Percentiles rank a stretch among this genome's conserved stretches.
phyloP scores from a whole-genome alignment of 2,888 invertebrate species.

The Lasioglossum leucozonium region DNA sequence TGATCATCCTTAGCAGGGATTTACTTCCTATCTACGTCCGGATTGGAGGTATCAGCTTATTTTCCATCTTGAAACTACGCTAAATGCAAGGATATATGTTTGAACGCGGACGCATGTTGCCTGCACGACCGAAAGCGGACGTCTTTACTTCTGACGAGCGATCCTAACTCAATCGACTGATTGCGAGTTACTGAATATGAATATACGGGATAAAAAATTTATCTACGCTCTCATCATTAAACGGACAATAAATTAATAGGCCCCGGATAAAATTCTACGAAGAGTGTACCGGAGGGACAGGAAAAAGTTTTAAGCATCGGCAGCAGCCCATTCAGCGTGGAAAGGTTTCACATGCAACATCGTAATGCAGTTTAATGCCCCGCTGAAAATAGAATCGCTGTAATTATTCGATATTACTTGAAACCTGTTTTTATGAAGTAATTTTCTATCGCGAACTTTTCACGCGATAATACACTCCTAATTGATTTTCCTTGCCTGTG shows the following conservation, averaged over 20 bases:
- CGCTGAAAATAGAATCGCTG: neutral
- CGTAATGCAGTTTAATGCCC: neutral
- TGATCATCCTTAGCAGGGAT: neutral
- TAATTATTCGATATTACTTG: slow-evolving; percentile 15
- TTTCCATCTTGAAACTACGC: neutral
- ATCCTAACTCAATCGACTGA: no score
- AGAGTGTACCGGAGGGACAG: neutral
- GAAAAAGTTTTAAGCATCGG: neutral
- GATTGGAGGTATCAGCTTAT: neutral
- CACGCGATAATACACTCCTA: slow-evolving; percentile 31
- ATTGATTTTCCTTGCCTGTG: slow-evolving; percentile 44
- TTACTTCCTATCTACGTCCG: neutral
- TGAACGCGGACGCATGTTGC: neutral
- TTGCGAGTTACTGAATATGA: neutral
- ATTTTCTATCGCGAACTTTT: slow-evolving; percentile 29
- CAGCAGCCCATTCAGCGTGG: neutral
- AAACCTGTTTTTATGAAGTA: slow-evolving; percentile 1
- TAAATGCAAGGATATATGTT: neutral
- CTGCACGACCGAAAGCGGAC: neutral
- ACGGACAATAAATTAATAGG: neutral
- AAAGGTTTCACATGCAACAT: neutral
- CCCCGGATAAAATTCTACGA: neutral
- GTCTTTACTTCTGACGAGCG: no score
- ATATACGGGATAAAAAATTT: neutral
- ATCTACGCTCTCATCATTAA: neutral